Evolutionary conservation across 2,113 vertebrate species (phyloP), one percentile per base, ranked within the genome.

Genomic region (Muntiacus reevesi): DNA sequence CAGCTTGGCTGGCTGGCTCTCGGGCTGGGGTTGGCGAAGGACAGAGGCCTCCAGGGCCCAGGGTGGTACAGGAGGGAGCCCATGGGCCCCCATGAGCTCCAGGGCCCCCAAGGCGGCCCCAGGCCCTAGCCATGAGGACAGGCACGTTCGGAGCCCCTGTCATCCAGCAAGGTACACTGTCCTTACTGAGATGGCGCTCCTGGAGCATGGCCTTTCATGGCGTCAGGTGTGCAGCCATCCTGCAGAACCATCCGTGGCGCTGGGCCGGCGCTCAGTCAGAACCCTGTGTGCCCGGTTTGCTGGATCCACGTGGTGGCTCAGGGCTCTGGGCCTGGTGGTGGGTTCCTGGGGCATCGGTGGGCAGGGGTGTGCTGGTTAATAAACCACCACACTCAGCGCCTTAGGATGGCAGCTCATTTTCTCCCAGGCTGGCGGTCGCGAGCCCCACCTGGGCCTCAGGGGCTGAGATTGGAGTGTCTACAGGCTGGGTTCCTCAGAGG

Each of bases 191-290:
- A 19, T 7, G 23, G 54, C 2, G 33, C 1, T 16, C 7, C 5
- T 2, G 5, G 79, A 62, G 23, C 6, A 8, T 14, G 64, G 52
- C 33, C 91, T 28, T 85, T n/a, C 14, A 5, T 30, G 15, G 64
- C 4, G 6, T 21, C 43, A 50, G 33, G 33, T 19, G 60, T 33
- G n/a, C 3, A 55, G n/a, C 17, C 6, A 0, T 21, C 15, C 47
- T 36, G 57, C 2, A 21, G 47, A 21, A 12, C 57, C 28, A 1
- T 15, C 25, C 0, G 0, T 11, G 15, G 33, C 12, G 0, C 54
- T 25, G 6, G 25, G 21, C 52, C 10, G 9, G 62, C 1, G 1
- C 36, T 45, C 23, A 33, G 1, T 21, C 89, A 13, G 21, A 59
- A 86, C 5, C 7, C 33, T 5, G 36, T 28, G 30, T 25, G 52